Evolutionary conservation across 1,140 invertebrate genomes (phyloP), one percentile per base, ranked within the genome.

Genomic region (Semibalanus balanoides): DNA sequence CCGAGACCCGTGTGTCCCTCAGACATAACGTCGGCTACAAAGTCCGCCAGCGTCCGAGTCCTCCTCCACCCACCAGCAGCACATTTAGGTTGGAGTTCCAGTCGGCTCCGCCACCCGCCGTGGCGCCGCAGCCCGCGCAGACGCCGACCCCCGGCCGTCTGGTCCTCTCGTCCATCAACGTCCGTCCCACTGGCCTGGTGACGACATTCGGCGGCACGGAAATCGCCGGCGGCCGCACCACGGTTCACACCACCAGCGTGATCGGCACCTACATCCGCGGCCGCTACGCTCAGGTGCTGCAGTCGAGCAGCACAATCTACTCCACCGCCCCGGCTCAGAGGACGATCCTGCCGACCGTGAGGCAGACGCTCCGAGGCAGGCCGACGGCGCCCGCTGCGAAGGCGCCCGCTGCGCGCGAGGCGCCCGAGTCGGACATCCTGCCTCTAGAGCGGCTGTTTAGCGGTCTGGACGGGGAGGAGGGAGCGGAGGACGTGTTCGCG

Each of bases 241-340:
- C 92, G 0, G 89, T 94, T 17, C 91, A 93, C 80, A 92, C 94
- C 84, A 94, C 92, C 0, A 93, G 90, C 81, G 92, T 94, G 25
- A 91, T 94, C 80, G 93, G 93, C 5, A 94, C 93, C 11, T 92
- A 91, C 80, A 92, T 94, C 79, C 91, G 91, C 75, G 92, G 92
- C 75, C 93, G 93, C 83, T 95, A 95, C 81, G 92, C 92, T 22
- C 84, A 85, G 77, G 81, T 95, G 5, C 83, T 92, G 14, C 89
- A 91, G 79, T 92, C 90, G 80, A 91, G 89, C 0, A 91, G 90
- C 0, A 81, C 87, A 85, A 81, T 85, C 87, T 77, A 82, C 88
- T 64, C 51, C 1, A 3, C 51, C 1, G 22, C 9, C 1, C 51
- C 14, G 3, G 51, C 22, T 14, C 51, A 64, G 51, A 14, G 14